A percentile compares a stretch with the other conserved stretches of the same genome.
Evolutionary conservation across 2,113 vertebrate genomes (phyloP).

Genomic region (Macrotus californicus): DNA sequence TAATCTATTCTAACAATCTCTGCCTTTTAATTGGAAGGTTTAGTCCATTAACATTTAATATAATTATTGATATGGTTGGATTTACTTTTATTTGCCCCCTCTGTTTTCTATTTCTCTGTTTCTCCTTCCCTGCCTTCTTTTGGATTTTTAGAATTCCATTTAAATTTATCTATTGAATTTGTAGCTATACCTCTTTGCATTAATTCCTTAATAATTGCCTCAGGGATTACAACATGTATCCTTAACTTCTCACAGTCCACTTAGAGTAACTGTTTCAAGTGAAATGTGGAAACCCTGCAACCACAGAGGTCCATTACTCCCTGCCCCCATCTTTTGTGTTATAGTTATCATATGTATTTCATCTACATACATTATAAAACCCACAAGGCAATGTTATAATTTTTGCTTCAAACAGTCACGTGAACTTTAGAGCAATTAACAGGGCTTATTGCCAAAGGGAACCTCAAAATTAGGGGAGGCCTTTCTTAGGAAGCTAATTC

Average conservation of each 20-base stretch:
- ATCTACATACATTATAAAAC: conserved; percentile 69
- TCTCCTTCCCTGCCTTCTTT: conserved; percentile 35
- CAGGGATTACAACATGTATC: conserved; percentile 49
- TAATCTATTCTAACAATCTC: conserved; percentile 60
- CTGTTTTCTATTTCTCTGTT: conserved; percentile 67
- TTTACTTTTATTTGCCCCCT: conserved; percentile 62
- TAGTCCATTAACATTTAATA: conserved; percentile 73
- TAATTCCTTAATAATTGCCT: conserved; percentile 64
- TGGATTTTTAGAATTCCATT: conserved; percentile 60
- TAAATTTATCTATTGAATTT: conserved; percentile 65
- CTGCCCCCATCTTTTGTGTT: conserved; percentile 38
- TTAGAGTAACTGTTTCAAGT: conserved; percentile 64
- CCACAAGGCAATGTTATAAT: conserved; percentile 64
- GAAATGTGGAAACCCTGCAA: conserved; percentile 41
- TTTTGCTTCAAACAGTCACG: conserved; percentile 59
- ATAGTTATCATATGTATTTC: conserved; percentile 68
- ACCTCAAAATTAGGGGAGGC: conserved; percentile 29
- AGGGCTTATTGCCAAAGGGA: conserved; percentile 49
- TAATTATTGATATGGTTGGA: conserved; percentile 67
- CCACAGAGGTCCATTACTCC: conserved; percentile 33
- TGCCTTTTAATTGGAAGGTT: conserved; percentile 71
- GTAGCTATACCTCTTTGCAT: conserved; percentile 61
- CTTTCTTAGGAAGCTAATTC: conserved; percentile 34
- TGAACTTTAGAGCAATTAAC: conserved; percentile 63
- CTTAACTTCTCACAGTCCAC: conserved; percentile 64